Base-by-base conservation (phyloP, 2,888 invertebrate species). In the Neoscelio sp. region DNA sequence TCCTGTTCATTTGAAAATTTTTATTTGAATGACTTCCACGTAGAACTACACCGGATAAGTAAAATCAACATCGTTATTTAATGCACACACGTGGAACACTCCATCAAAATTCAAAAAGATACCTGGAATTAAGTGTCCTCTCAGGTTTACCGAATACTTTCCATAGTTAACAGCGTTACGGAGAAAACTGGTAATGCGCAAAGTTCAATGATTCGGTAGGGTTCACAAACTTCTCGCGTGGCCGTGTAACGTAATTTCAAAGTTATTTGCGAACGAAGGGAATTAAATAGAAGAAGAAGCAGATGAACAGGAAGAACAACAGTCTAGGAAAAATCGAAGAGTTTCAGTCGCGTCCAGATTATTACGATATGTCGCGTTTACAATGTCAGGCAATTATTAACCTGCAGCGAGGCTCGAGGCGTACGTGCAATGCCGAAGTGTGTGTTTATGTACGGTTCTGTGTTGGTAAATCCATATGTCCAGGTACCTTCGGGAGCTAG, bases 321-420 rank as follows among this genome's bases (percentile, higher is more conserved):
- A 48, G 44, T 64, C 76, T 62, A 52, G 20, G 52, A 76, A 46
- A 48, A 68, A 70, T 62, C 62, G 68, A 76, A 38, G 35, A 70
- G 76, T 70, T 54, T 23, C 64, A 54, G 68, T 50, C 58, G 62
- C 67, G 76, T 76, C 58, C 64, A 76, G 76, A 76, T 76, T 76
- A 86, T 85, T 83, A 83, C 85, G 85, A 86, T 86, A 85, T 83
- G 83, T 85, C 84, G 81, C 82, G 81, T 77, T 81, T 83, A 86
- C 86, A 87, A 86, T 85, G 84, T 84, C 82, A 82, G 83, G 82
- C 85, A 86, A 86, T 87, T 86, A 87, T 87, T 86, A 86, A 86
- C 84, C 85, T 83, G 85, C 83, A 80, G 84, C 65, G 84, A 82
- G 77, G 78, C 79, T 54, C 46, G 40, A 44, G 67, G 68, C 46